Base-by-base conservation (phyloP, 2,113 vertebrate genomes). In the Haemorhous mexicanus region DNA sequence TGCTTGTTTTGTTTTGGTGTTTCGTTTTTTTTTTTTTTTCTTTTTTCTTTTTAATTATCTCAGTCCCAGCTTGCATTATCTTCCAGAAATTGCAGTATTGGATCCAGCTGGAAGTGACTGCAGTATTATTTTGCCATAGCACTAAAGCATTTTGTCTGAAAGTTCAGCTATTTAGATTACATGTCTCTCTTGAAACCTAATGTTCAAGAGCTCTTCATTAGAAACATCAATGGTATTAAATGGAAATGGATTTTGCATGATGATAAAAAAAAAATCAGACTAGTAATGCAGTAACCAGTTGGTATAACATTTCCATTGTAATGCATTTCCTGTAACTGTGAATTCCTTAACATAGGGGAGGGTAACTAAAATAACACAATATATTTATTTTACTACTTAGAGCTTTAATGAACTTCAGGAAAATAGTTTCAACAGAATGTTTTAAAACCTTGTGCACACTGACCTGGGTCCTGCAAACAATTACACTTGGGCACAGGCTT, bases 161-260 rank as follows among this genome's bases (percentile, higher is more conserved):
- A 87, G 75, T 67, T 87, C 39, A 77, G 47, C 70, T 88, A 3
- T 91, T 88, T 92, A 72, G 84, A 67, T 90, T 74, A 63, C 66
- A 49, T 0, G 0, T 69, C 66, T 35, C 47, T 83, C 79, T 93
- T 73, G 78, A 66, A 96, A 78, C 68, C 70, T 90, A 19, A 85
- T 35, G 39, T 92, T 94, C 77, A 80, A 92, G 90, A 80, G 64
- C 24, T 96, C 87, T 90, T 95, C 85, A 89, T 86, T 84, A 83
- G 81, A 93, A 93, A 87, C 83, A 87, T 90, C 80, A 78, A 5
- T 75, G 52, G 43, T 64, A 61, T 87, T 90, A 80, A 84, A 75
- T 37, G 52, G 73, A 75, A 94, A 78, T 23, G 41, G 56, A 37
- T 86, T 64, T 86, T 70, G 67, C 55, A 50, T 22, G 30, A 47